phyloP scores from a whole-genome alignment of 2,888 invertebrate species.

The Phengaris arion region DNA sequence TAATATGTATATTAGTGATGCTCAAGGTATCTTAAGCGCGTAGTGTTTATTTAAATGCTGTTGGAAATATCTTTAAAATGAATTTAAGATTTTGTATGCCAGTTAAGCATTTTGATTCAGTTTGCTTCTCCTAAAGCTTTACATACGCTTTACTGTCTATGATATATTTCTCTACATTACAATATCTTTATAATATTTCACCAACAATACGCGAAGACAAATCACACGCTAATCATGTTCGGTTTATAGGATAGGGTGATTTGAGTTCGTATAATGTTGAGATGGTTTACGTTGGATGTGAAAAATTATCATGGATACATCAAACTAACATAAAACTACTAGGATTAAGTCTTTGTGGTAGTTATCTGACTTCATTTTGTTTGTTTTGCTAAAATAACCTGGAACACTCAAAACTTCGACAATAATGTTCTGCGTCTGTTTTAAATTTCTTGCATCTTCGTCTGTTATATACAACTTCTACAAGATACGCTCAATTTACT shows the following conservation, averaged over 20 bases:
- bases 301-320: conserved; percentile 27
- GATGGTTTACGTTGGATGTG: not conserved
- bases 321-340: conserved; percentile 35
- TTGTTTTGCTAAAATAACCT: conserved; percentile 37
- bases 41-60: conserved; percentile 69
- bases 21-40: conserved; percentile 73
- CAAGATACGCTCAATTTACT: conserved; percentile 68
- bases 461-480: conserved; percentile 50
- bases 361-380: conserved; percentile 24
- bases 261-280: conserved; percentile 15
- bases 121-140: conserved; percentile 42
- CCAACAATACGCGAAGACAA: conserved; percentile 14
- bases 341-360: conserved; percentile 32
- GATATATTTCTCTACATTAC: conserved; percentile 32
- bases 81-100: conserved; percentile 59
- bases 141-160: conserved; percentile 33
- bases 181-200: conserved; percentile 18
- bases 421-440: conserved; percentile 50
- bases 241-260: conserved; percentile 26
- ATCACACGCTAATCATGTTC: not conserved
- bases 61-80: conserved; percentile 53
- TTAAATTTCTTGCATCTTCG: conserved; percentile 27
- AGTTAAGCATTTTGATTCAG: conserved; percentile 65
- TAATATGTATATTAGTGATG: conserved; percentile 70
- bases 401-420: conserved; percentile 54